phyloP scores from a whole-genome alignment of 2,888 invertebrate species.

The Chorisops tibialis region DNA sequence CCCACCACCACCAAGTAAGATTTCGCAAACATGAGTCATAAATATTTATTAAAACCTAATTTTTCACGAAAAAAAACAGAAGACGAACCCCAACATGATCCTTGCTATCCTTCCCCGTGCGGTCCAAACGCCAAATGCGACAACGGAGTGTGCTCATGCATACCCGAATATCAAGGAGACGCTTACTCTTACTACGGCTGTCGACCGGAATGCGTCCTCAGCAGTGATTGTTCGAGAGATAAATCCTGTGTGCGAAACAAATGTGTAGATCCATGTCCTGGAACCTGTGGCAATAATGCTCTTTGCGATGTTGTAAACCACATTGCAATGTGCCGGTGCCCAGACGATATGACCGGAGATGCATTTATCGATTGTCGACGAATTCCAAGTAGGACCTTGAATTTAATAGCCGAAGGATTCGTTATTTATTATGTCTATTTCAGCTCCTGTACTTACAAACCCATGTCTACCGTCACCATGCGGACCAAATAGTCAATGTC shows the following conservation, averaged over 20 bases:
- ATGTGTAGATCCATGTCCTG: slow-evolving; percentile 82
- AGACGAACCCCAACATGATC: slow-evolving; percentile 53
- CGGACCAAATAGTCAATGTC: slow-evolving; percentile 67
- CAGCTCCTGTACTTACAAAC: slow-evolving; percentile 47
- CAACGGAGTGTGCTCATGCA: slow-evolving; percentile 70
- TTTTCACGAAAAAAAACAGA: slow-evolving; percentile 39
- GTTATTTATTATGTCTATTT: slow-evolving; percentile 46
- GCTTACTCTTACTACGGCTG: slow-evolving; percentile 71
- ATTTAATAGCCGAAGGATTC: slow-evolving; percentile 38
- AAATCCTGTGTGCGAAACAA: slow-evolving; percentile 75
- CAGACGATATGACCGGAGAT: slow-evolving; percentile 66
- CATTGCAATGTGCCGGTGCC: slow-evolving; percentile 62
- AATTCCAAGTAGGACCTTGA: slow-evolving; percentile 51
- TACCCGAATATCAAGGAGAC: slow-evolving; percentile 73
- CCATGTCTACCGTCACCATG: slow-evolving; percentile 70
- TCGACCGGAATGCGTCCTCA: slow-evolving; percentile 77
- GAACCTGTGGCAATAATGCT: slow-evolving; percentile 73
- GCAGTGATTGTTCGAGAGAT: slow-evolving; percentile 72
- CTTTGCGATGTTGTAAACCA: slow-evolving; percentile 76
- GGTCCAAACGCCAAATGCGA: slow-evolving; percentile 73
- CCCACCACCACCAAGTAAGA: slow-evolving; percentile 50
- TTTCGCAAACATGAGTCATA: background rate
- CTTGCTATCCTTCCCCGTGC: slow-evolving; percentile 74
- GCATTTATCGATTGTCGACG: slow-evolving; percentile 63
- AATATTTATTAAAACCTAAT: background rate